phyloP scores from a whole-genome alignment of 2,113 vertebrate genomes.

The Indri indri region DNA sequence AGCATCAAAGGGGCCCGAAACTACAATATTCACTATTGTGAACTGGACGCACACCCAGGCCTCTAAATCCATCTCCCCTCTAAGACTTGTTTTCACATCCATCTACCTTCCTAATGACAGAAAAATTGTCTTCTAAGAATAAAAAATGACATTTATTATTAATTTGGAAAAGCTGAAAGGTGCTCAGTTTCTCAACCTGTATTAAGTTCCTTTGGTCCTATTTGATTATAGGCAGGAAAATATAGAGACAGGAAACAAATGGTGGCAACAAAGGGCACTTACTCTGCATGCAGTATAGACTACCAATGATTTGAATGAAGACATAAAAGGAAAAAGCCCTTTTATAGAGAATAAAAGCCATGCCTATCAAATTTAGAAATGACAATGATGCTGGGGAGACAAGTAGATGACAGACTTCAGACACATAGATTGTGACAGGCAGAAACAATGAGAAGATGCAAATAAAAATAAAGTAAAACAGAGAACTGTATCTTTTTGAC shows the following conservation, averaged over 20 bases:
- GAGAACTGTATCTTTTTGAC: conserved; percentile 29
- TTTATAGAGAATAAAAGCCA: conserved; percentile 19
- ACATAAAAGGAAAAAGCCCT: not conserved
- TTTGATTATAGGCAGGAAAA: not conserved
- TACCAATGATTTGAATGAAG: not conserved
- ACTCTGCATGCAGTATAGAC: not conserved
- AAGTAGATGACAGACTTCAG: conserved; percentile 23
- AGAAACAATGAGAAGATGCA: conserved; percentile 6
- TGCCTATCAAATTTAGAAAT: conserved; percentile 33
- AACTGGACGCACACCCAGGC: not conserved
- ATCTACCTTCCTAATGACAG: not conserved
- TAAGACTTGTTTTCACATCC: not conserved
- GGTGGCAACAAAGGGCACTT: not conserved
- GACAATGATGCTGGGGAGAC: conserved; percentile 15
- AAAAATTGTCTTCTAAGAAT: not conserved
- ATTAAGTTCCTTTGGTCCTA: not conserved
- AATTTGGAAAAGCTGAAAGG: conserved; percentile 31
- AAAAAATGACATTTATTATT: conserved; percentile 5
- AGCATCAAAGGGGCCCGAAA: not conserved
- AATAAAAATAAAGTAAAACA: conserved; percentile 30
- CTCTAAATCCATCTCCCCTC: not conserved
- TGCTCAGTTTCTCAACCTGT: conserved; percentile 4
- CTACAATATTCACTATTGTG: not conserved
- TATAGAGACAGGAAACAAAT: conserved; percentile 43
- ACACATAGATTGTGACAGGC: conserved; percentile 9